phyloP scores from a whole-genome alignment of 2,888 invertebrate species.

The Drosophila parthenogenetica region DNA sequence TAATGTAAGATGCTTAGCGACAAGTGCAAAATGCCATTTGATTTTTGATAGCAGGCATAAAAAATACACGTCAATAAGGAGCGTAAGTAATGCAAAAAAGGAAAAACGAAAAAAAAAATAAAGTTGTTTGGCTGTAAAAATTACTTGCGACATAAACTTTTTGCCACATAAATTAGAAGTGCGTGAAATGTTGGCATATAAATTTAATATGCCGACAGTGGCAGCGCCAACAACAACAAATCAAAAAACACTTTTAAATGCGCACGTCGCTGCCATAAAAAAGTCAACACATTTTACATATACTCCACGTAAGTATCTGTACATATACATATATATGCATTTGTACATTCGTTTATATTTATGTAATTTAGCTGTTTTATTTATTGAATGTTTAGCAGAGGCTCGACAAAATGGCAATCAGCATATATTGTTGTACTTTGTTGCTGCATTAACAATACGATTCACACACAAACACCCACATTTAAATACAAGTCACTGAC shows the following conservation, averaged over 20 bases:
- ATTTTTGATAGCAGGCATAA: slow-evolving; percentile 52
- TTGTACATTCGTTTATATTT: slow-evolving; percentile 39
- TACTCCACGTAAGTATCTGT: slow-evolving; percentile 5
- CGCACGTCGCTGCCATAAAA: slow-evolving; percentile 76
- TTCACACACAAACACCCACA: slow-evolving; percentile 20
- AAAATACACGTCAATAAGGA: slow-evolving; percentile 54
- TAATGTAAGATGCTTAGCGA: slow-evolving; percentile 41
- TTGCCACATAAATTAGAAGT: slow-evolving; percentile 77
- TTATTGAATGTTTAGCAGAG: slow-evolving; percentile 70
- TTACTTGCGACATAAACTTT: slow-evolving; percentile 75
- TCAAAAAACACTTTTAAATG: slow-evolving; percentile 72
- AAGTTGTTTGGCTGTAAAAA: slow-evolving; percentile 64
- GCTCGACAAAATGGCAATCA: slow-evolving; percentile 40
- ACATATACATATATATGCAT: slow-evolving; percentile 3
- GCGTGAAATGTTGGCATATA: slow-evolving; percentile 74
- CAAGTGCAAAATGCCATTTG: slow-evolving; percentile 60
- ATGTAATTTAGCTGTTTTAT: slow-evolving; percentile 72
- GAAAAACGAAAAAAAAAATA: slow-evolving; percentile 66
- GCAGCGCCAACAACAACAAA: slow-evolving; percentile 32
- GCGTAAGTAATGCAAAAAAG: slow-evolving; percentile 52
- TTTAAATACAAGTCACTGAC: slow-evolving; percentile 48
- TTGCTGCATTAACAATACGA: slow-evolving; percentile 21
- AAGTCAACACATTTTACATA: slow-evolving; percentile 74
- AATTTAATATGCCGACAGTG: slow-evolving; percentile 70
- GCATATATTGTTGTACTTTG: slow-evolving; percentile 21